phyloP scores from a whole-genome alignment of 2,797 vertebrate species.

The Enteromius trimaculatus region DNA sequence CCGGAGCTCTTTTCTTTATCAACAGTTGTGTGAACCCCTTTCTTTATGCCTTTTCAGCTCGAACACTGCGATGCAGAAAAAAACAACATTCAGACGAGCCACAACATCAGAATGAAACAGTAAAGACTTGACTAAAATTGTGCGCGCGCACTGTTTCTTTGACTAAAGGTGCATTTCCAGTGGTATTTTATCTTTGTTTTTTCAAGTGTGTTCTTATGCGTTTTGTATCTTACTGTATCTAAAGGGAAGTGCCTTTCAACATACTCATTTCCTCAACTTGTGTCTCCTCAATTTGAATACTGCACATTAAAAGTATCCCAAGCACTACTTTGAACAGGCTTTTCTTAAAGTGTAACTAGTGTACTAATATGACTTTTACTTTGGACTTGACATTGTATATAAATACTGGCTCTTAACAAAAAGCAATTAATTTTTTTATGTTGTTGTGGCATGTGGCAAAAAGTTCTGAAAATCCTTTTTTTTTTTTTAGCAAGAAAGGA shows the following conservation, averaged over 20 bases:
- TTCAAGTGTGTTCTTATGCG: neutral
- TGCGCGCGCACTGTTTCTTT: no score
- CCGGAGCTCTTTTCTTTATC: slow-evolving; percentile 52
- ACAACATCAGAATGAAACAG: slow-evolving; percentile 10
- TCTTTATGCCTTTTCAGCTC: slow-evolving; percentile 60
- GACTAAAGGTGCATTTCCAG: neutral
- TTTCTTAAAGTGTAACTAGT: neutral
- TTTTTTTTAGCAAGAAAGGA: neutral
- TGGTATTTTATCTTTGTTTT: neutral
- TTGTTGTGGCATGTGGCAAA: neutral
- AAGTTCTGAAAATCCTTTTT: neutral
- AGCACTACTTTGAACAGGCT: neutral
- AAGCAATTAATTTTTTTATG: no score
- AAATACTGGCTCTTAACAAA: neutral
- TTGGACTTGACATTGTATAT: neutral
- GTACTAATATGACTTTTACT: neutral
- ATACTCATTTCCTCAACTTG: neutral
- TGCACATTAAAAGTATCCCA: neutral
- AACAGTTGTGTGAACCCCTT: slow-evolving; percentile 64
- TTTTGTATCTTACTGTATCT: neutral
- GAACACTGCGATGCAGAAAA: neutral
- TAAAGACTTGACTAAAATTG: neutral
- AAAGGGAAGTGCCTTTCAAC: neutral
- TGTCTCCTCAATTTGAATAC: neutral
- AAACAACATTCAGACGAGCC: neutral